phyloP scores from a whole-genome alignment of 2,113 vertebrate genomes.

The Sprattus sprattus region DNA sequence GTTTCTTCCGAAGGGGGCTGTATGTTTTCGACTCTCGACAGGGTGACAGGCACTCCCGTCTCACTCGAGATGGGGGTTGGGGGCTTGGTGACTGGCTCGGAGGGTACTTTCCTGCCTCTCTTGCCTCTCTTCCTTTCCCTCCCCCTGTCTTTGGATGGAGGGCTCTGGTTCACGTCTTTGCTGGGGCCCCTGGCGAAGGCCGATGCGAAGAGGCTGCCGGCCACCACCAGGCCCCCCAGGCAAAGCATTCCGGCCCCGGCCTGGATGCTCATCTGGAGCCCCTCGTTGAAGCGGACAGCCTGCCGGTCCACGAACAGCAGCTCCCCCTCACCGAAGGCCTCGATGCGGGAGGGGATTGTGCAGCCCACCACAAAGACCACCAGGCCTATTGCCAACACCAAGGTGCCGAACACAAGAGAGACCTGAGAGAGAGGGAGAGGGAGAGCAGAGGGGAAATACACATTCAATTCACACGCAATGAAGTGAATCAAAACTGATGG shows the following conservation, averaged over 20 bases:
- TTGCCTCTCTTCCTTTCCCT: slow-evolving; percentile 36
- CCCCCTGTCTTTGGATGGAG: slow-evolving; percentile 26
- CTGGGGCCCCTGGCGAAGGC: slow-evolving; percentile 78
- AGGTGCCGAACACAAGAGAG: slow-evolving; percentile 78
- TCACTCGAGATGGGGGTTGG: slow-evolving; percentile 79
- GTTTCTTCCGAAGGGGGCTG: slow-evolving; percentile 76
- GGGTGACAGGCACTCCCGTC: slow-evolving; percentile 79
- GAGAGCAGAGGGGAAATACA: neutral
- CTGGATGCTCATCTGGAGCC: slow-evolving; percentile 80
- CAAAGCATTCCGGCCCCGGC: slow-evolving; percentile 84
- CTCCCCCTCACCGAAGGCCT: slow-evolving; percentile 88
- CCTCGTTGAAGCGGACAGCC: slow-evolving; percentile 83
- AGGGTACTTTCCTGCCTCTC: slow-evolving; percentile 36
- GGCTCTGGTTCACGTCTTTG: slow-evolving; percentile 74
- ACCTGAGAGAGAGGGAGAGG: slow-evolving; percentile 68
- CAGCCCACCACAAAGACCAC: slow-evolving; percentile 82
- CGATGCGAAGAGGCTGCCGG: slow-evolving; percentile 79
- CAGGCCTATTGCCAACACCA: slow-evolving; percentile 81
- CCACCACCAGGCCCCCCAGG: slow-evolving; percentile 77
- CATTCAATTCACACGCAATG: neutral
- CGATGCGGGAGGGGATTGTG: slow-evolving; percentile 82
- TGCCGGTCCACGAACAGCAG: slow-evolving; percentile 85
- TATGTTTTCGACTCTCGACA: slow-evolving; percentile 84
- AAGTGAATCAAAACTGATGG: neutral
- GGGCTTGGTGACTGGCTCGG: slow-evolving; percentile 78